A percentile compares a stretch with the other conserved stretches of the same genome.
phyloP scores from a whole-genome alignment of 2,888 invertebrate genomes.

The Bibio marci region DNA sequence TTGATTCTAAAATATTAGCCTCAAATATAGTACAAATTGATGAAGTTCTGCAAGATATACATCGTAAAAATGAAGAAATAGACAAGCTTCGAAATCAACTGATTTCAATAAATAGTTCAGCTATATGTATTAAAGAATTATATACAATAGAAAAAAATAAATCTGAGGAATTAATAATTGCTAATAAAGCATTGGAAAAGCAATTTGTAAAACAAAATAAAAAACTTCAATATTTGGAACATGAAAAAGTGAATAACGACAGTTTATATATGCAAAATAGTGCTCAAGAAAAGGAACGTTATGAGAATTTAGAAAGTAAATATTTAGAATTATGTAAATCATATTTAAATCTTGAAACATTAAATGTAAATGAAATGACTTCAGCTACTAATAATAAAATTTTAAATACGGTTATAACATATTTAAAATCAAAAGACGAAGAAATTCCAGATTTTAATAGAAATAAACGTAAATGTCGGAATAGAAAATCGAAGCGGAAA shows the following conservation, averaged over 20 bases:
- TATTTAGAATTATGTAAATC: slow-evolving; percentile 1
- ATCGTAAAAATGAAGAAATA: neutral
- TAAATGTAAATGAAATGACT: neutral
- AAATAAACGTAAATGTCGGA: too few species aligned
- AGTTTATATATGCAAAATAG: slow-evolving; percentile 5
- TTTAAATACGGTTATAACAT: too few species aligned
- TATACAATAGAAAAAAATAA: slow-evolving; percentile 6
- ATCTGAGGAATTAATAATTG: neutral
- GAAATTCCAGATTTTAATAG: too few species aligned
- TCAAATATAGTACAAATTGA: too few species aligned
- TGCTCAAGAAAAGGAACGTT: neutral
- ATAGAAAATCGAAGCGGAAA: too few species aligned
- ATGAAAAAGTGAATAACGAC: neutral
- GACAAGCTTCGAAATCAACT: neutral
- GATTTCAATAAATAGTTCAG: slow-evolving; percentile 4
- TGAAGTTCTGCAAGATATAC: too few species aligned
- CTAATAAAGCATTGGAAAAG: slow-evolving; percentile 1
- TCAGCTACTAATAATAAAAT: too few species aligned
- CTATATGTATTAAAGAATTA: slow-evolving; percentile 5
- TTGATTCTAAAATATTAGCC: too few species aligned
- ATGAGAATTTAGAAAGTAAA: neutral
- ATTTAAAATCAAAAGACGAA: too few species aligned
- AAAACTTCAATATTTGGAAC: slow-evolving; percentile 1
- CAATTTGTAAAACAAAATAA: neutral
- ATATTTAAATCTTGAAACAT: neutral